Conservation (phyloP, 2,113 vertebrate species). For the Diphyllodes magnificus region DNA sequence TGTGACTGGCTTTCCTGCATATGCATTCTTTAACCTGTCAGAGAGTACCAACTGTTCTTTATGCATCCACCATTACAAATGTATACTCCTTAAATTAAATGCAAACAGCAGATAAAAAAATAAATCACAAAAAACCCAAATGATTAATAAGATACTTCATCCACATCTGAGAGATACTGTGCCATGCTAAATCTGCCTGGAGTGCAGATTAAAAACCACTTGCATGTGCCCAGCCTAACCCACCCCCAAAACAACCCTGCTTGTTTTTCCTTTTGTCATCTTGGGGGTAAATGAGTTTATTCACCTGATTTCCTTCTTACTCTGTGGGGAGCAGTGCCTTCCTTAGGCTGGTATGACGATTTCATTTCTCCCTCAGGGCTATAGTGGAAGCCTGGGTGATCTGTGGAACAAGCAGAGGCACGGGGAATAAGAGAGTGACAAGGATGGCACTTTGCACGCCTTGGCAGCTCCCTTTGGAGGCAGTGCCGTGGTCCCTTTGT, state of each 20-base stretch:
- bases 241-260: neutral
- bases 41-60: neutral
- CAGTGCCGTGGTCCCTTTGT: neutral
- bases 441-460: neutral
- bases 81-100: neutral
- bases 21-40: neutral
- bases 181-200: neutral
- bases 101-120: neutral
- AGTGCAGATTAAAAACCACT: neutral
- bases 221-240: neutral
- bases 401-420: slow-evolving; percentile 61
- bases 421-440: neutral
- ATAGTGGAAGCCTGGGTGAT: slow-evolving; percentile 91
- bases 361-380: slow-evolving; percentile 81
- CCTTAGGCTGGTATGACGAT: slow-evolving; percentile 72
- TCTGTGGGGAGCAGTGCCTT: slow-evolving; percentile 78
- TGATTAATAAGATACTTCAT: neutral
- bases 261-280: neutral
- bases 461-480: neutral
- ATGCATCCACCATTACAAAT: neutral
- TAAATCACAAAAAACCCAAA: neutral
- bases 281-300: neutral
- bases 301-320: slow-evolving; percentile 90
- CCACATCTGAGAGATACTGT: neutral
- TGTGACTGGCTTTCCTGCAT: neutral